A percentile compares a stretch with the other conserved stretches of the same genome.
phyloP scores from a whole-genome alignment of 1,140 invertebrate genomes.

The Anastatus disparis region DNA sequence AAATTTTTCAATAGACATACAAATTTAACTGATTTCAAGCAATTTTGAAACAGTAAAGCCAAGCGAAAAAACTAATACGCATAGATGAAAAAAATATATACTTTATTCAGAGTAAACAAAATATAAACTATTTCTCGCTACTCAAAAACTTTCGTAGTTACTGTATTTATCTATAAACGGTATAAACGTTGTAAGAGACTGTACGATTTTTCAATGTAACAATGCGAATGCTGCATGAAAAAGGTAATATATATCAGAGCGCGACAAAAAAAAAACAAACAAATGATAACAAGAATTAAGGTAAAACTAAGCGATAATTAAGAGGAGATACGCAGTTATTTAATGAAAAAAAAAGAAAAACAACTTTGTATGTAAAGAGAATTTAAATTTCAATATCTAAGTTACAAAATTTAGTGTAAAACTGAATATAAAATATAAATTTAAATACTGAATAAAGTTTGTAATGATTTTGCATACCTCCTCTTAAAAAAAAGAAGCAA shows the following conservation, averaged over 20 bases:
- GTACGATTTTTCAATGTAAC: slow-evolving; percentile 22
- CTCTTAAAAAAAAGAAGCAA: too few species aligned
- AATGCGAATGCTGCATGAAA: slow-evolving; percentile 4
- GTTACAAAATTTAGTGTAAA: too few species aligned
- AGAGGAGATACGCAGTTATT: slow-evolving; percentile 9
- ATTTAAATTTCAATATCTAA: too few species aligned
- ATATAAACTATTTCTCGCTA: slow-evolving; percentile 38
- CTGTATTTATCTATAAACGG: slow-evolving; percentile 27
- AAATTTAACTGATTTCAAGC: slow-evolving; percentile 17
- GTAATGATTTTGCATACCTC: too few species aligned
- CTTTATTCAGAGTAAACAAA: slow-evolving; percentile 12
- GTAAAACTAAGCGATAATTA: neutral
- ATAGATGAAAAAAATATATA: slow-evolving; percentile 34
- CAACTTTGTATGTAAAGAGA: too few species aligned
- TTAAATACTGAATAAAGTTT: too few species aligned
- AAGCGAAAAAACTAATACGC: slow-evolving; percentile 12
- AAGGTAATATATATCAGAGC: slow-evolving; percentile 8
- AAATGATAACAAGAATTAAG: neutral
- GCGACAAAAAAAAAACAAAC: slow-evolving; percentile 1
- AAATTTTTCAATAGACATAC: slow-evolving; percentile 9
- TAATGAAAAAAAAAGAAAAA: too few species aligned
- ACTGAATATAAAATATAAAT: too few species aligned
- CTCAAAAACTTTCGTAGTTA: slow-evolving; percentile 37
- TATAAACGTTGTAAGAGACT: slow-evolving; percentile 27
- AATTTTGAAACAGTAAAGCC: neutral